Evolutionary conservation across 2,888 invertebrate genomes (phyloP).

Genomic region (Syrphus vitripennis): DNA sequence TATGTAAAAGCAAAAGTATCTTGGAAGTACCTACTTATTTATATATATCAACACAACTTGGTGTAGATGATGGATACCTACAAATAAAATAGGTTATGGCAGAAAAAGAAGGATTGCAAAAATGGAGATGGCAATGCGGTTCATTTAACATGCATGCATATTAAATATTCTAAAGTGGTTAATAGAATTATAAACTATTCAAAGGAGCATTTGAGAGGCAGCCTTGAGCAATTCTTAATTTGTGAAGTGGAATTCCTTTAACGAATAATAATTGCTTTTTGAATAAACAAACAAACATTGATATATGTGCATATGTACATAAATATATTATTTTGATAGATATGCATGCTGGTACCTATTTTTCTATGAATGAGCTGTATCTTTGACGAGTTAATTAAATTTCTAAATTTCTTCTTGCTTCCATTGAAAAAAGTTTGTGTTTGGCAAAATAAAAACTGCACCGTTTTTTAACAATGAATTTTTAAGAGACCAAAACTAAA

Average conservation of each 20-base stretch:
- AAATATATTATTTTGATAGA: neutral
- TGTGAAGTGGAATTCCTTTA: neutral
- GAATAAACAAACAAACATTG: neutral
- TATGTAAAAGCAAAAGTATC: neutral
- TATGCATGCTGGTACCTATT: no score
- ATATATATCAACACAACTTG: neutral
- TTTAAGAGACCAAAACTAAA: no score
- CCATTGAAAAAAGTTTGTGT: no score
- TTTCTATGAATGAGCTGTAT: no score
- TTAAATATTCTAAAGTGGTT: neutral
- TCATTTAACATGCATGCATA: constrained; percentile 5
- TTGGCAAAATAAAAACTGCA: no score
- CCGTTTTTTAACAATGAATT: no score
- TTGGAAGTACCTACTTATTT: no score
- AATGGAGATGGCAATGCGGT: neutral
- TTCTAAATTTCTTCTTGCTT: no score
- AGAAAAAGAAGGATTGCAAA: neutral
- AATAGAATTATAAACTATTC: constrained; percentile 16
- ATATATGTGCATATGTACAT: no score
- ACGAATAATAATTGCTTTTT: constrained; percentile 16
- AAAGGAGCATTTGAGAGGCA: neutral
- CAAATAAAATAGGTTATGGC: neutral
- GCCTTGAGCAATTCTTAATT: constrained; percentile 5
- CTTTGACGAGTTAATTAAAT: no score
- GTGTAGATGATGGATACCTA: neutral